These are phyloP conservation scores for Adela reaumurella DNA, from an alignment of 2,888 invertebrate genomes.

Conservation along the genomic window DNA sequence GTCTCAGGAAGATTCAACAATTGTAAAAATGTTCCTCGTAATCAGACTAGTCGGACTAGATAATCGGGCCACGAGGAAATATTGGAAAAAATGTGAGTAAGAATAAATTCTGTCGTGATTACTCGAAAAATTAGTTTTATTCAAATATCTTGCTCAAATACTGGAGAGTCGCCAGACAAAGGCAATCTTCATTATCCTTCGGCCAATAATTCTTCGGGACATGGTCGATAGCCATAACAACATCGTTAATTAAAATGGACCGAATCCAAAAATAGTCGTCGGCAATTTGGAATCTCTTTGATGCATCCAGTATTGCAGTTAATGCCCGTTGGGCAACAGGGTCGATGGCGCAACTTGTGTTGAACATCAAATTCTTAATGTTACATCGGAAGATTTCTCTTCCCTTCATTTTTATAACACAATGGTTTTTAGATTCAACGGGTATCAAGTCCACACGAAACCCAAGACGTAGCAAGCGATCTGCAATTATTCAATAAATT, in stretches of 20 bases:
- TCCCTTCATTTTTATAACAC: slow-evolving; percentile 33
- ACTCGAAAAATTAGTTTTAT: not conserved
- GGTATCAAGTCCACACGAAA: slow-evolving; percentile 28
- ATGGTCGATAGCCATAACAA: not conserved
- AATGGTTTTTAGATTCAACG: slow-evolving; percentile 26
- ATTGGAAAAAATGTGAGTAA: too few relatives aligned
- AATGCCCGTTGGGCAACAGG: slow-evolving; percentile 29
- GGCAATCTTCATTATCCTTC: not conserved
- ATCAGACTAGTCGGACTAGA: too few relatives aligned
- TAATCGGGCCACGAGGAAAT: too few relatives aligned
- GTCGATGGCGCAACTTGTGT: slow-evolving; percentile 24
- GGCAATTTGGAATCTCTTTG: slow-evolving; percentile 23
- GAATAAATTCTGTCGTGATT: too few relatives aligned
- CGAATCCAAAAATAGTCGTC: slow-evolving; percentile 28
- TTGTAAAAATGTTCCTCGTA: too few relatives aligned
- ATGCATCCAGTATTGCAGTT: slow-evolving; percentile 24
- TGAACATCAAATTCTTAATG: slow-evolving; percentile 29
- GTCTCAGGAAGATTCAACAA: too few relatives aligned
- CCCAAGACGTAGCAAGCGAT: slow-evolving; percentile 26
- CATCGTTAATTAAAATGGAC: slow-evolving; percentile 21
- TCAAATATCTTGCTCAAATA: not conserved
- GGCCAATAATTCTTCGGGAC: slow-evolving; percentile 18
- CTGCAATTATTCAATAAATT: slow-evolving; percentile 15
- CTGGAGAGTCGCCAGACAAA: not conserved
- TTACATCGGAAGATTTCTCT: slow-evolving; percentile 42